A percentile compares a stretch with the other conserved stretches of the same genome.
These are phyloP conservation scores for Propithecus perrieri DNA, from an alignment of 2,797 vertebrate species.

Conservation along the genomic window DNA sequence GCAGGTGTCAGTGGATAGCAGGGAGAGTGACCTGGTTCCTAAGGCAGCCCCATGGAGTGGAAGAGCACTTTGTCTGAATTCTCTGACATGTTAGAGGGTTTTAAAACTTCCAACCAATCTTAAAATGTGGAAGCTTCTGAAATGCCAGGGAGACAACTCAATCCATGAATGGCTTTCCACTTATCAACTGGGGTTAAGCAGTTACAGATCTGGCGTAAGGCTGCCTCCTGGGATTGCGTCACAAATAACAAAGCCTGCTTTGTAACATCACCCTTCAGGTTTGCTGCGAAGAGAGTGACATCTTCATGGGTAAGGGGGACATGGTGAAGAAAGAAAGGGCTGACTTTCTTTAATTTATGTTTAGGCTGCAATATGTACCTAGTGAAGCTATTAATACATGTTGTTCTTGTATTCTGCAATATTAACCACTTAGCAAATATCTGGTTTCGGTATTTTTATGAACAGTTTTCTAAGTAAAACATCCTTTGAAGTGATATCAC, in stretches of 20 bases:
- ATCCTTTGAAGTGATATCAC: background rate
- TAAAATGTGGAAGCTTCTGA: background rate
- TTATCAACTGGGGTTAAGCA: fast-evolving
- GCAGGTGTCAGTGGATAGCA: too few species aligned
- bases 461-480: background rate
- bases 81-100: background rate
- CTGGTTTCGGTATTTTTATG: background rate
- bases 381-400: background rate
- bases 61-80: fast-evolving
- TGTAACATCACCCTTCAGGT: background rate
- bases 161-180: too few species aligned
- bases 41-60: background rate
- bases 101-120: background rate
- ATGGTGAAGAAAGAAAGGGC: background rate
- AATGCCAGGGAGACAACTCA: background rate
- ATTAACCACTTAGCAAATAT: background rate
- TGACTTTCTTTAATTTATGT: background rate
- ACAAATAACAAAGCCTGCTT: background rate
- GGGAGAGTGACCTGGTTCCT: background rate
- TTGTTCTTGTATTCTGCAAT: background rate
- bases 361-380: too few species aligned
- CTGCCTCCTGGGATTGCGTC: too few species aligned
- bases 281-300: background rate
- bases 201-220: fast-evolving
- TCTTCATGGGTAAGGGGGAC: background rate